Evolutionary conservation across 2,888 invertebrate species (phyloP).

Genomic region (Cinara cedri): DNA sequence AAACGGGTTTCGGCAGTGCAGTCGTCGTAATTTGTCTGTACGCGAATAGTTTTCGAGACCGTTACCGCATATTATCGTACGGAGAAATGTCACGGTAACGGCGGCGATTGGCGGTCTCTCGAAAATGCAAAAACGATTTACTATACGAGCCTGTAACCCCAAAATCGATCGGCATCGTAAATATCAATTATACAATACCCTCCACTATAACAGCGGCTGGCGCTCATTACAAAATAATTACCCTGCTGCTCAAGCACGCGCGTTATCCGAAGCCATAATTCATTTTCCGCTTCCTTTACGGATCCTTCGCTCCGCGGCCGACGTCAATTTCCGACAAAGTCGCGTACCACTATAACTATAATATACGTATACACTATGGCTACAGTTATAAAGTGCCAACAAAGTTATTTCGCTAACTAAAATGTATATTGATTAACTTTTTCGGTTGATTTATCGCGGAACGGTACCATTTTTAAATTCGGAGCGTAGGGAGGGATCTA

Average conservation of each 20-base stretch:
- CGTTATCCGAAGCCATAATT: slow-evolving; percentile 3
- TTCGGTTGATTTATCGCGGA: neutral
- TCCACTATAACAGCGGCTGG: neutral
- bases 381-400: neutral
- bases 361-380: too few relatives aligned
- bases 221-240: slow-evolving; percentile 35
- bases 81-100: too few relatives aligned
- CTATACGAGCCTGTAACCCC: neutral
- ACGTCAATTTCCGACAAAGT: neutral
- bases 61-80: neutral
- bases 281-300: slow-evolving; percentile 13
- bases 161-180: neutral
- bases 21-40: neutral
- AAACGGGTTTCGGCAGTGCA: neutral
- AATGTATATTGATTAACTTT: neutral
- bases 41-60: neutral
- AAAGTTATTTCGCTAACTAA: neutral
- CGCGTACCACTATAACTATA: neutral
- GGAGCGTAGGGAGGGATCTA: too few relatives aligned
- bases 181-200: slow-evolving; percentile 36
- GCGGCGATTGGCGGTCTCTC: neutral
- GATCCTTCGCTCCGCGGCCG: too few relatives aligned
- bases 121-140: slow-evolving; percentile 32
- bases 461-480: too few relatives aligned
- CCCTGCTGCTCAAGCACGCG: neutral